phyloP scores from a whole-genome alignment of 2,888 invertebrate species.

The Brachyopa scutellaris region DNA sequence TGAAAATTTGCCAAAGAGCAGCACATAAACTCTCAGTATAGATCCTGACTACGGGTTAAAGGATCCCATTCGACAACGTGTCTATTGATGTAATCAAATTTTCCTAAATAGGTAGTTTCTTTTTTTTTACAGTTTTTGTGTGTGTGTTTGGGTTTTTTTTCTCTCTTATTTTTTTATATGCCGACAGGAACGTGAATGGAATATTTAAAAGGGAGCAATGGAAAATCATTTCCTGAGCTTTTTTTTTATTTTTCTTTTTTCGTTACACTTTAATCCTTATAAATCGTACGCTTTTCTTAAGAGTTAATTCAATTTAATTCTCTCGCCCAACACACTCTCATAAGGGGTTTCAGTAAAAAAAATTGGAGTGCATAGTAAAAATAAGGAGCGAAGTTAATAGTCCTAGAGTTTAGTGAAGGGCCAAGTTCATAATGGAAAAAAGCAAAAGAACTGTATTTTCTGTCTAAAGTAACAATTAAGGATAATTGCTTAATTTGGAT shows the following conservation, averaged over 20 bases:
- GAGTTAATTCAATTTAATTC: constrained; percentile 43
- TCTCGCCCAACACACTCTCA: not conserved
- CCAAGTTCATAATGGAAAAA: not conserved
- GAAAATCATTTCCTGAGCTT: not conserved
- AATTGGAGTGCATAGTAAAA: no score
- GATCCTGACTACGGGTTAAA: constrained; percentile 25
- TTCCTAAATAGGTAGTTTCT: constrained; percentile 54
- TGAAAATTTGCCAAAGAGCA: constrained; percentile 48
- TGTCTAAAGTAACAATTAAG: not conserved
- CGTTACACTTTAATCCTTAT: constrained; percentile 7
- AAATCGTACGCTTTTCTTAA: constrained; percentile 30
- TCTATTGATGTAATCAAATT: constrained; percentile 71
- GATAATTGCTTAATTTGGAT: constrained; percentile 2
- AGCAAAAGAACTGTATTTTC: not conserved
- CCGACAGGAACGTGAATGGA: constrained; percentile 45
- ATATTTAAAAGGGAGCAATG: constrained; percentile 14
- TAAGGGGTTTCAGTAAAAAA: constrained; percentile 3
- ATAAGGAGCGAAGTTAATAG: constrained; percentile 2
- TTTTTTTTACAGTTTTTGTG: not conserved
- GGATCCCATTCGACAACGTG: constrained; percentile 54
- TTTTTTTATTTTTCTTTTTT: not conserved
- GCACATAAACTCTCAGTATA: constrained; percentile 37
- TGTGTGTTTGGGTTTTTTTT: constrained; percentile 2
- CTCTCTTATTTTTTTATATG: not conserved
- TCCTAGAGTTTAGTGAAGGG: constrained; percentile 8